phyloP scores from a whole-genome alignment of 2,113 vertebrate genomes.

The Pyrgilauda ruficollis region DNA sequence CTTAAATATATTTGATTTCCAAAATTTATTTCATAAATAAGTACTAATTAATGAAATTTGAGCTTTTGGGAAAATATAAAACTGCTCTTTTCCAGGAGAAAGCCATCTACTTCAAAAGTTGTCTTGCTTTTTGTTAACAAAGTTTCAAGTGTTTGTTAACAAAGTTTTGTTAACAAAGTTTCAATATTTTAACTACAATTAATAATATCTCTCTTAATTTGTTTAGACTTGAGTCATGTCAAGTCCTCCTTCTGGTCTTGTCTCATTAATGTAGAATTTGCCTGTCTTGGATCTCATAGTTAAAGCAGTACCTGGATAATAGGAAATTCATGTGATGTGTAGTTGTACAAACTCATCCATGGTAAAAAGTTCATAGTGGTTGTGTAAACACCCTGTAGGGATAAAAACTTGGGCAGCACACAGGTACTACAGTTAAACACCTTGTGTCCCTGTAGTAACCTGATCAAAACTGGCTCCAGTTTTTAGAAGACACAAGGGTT shows the following conservation, averaged over 20 bases:
- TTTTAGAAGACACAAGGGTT: background rate
- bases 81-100: background rate
- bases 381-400: background rate
- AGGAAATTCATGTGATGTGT: background rate
- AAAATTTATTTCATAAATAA: background rate
- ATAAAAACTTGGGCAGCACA: background rate
- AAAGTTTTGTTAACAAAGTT: background rate
- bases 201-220: background rate
- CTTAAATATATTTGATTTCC: background rate
- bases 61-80: background rate
- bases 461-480: background rate
- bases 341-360: background rate
- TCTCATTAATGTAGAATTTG: background rate
- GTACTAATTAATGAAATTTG: background rate
- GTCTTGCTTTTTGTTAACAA: background rate
- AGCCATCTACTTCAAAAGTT: background rate
- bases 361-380: background rate
- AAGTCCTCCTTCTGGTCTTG: background rate
- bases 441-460: background rate
- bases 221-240: background rate
- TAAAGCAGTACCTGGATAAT: background rate
- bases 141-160: background rate
- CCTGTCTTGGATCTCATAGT: background rate
- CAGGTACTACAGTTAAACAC: background rate
- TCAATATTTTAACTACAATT: background rate